Percentiles rank a stretch among this genome's conserved stretches.
phyloP scores from a whole-genome alignment of 2,113 vertebrate genomes.

The Cottus gobio region DNA sequence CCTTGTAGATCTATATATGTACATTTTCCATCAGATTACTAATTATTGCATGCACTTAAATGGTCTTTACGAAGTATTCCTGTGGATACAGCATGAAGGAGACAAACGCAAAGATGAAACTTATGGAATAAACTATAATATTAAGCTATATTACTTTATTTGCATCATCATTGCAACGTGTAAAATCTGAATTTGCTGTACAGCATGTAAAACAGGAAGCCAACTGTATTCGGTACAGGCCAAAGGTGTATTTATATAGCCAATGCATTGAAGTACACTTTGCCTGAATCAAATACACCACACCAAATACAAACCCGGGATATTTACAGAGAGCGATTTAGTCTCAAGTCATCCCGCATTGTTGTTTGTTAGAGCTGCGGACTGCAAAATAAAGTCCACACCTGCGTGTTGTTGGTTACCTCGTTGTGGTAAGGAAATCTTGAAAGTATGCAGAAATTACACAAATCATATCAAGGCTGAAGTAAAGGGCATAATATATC shows the following conservation, averaged over 20 bases:
- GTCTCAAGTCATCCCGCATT: conserved; percentile 1
- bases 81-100: neutral
- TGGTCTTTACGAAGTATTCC: neutral
- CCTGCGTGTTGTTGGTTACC: conserved; percentile 33
- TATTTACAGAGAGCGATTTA: conserved; percentile 32
- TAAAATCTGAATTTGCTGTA: neutral
- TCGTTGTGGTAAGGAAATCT: conserved; percentile 24
- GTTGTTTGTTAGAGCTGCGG: conserved; percentile 29
- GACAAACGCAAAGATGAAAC: neutral
- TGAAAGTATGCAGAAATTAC: conserved; percentile 4
- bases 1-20: neutral
- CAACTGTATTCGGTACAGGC: neutral
- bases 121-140: neutral
- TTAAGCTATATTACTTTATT: neutral
- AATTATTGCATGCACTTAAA: too few species aligned
- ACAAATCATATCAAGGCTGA: neutral
- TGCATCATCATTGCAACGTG: neutral
- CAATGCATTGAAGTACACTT: conserved; percentile 31
- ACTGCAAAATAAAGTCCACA: conserved; percentile 43
- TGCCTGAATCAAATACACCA: conserved; percentile 37
- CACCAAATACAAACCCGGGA: conserved; percentile 33
- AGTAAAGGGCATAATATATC: neutral
- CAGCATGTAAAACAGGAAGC: neutral
- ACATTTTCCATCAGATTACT: neutral
- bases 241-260: conserved; percentile 23